Conservation (phyloP, 1,140 invertebrate genomes). For the Drosophila asahinai region DNA sequence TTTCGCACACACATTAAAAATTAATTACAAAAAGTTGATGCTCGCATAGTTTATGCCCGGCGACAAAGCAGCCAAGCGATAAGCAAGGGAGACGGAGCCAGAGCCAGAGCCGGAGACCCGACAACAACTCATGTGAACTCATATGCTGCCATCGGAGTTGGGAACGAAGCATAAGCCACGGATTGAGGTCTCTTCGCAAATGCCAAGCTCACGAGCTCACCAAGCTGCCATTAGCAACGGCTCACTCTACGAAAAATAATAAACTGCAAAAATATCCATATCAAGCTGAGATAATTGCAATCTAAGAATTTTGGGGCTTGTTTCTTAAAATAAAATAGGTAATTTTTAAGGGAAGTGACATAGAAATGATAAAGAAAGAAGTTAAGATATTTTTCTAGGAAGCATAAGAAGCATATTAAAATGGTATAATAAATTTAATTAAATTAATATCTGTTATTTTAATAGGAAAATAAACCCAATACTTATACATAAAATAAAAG, state of each 20-base stretch:
- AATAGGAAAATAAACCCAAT: not conserved
- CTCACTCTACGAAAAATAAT: constrained; percentile 22
- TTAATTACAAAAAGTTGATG: constrained; percentile 79
- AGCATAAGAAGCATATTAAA: no score
- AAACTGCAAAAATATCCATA: not conserved
- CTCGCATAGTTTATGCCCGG: constrained; percentile 72
- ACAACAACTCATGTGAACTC: constrained; percentile 7
- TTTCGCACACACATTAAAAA: constrained; percentile 80
- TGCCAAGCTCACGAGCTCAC: constrained; percentile 52
- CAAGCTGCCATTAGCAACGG: constrained; percentile 50
- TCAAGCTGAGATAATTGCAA: not conserved
- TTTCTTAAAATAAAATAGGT: not conserved
- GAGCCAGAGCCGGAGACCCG: constrained; percentile 5
- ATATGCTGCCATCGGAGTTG: constrained; percentile 5
- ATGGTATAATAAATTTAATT: not conserved
- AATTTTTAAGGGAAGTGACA: not conserved
- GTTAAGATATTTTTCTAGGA: no score
- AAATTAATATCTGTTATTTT: not conserved
- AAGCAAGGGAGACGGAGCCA: constrained; percentile 31
- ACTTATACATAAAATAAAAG: not conserved
- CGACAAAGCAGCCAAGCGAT: constrained; percentile 70
- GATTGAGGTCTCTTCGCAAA: constrained; percentile 58
- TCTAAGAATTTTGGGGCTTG: not conserved
- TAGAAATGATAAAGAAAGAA: not conserved
- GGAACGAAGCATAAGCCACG: constrained; percentile 35